Conservation (phyloP, 2,113 vertebrate species). For the Picathartes gymnocephalus region DNA sequence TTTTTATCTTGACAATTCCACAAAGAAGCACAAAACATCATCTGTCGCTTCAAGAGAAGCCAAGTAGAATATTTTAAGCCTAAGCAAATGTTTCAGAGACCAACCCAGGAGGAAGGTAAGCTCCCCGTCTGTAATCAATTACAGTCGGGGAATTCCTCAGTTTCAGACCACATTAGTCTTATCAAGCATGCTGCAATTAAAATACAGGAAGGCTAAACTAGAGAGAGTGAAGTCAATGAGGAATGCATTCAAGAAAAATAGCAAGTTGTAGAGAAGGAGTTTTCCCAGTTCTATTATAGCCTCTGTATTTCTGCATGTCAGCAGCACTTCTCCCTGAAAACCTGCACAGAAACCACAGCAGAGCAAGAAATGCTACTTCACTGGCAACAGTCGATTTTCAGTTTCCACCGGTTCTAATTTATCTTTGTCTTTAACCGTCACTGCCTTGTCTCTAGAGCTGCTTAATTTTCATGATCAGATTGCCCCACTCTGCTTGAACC, state of each 20-base stretch:
- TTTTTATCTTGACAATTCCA: background rate
- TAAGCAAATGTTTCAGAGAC: background rate
- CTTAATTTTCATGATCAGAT: background rate
- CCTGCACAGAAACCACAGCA: background rate
- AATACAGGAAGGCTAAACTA: background rate
- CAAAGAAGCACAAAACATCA: background rate
- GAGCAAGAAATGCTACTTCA: background rate
- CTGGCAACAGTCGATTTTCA: background rate
- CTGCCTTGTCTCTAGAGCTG: background rate
- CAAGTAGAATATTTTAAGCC: background rate
- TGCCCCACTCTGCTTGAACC: background rate
- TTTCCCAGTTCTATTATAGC: background rate
- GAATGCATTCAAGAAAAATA: background rate
- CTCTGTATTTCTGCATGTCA: background rate
- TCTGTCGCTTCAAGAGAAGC: background rate
- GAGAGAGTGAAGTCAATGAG: background rate
- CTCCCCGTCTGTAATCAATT: conserved; percentile 10
- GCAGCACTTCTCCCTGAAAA: background rate
- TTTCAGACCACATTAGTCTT: conserved; percentile 18
- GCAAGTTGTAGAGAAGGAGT: background rate
- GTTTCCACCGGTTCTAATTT: background rate
- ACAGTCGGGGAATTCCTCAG: background rate
- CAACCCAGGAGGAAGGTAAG: conserved; percentile 4
- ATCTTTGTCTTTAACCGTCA: background rate
- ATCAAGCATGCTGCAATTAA: background rate